phyloP scores from a whole-genome alignment of 2,797 vertebrate genomes.

The Clarias laeviceps region DNA sequence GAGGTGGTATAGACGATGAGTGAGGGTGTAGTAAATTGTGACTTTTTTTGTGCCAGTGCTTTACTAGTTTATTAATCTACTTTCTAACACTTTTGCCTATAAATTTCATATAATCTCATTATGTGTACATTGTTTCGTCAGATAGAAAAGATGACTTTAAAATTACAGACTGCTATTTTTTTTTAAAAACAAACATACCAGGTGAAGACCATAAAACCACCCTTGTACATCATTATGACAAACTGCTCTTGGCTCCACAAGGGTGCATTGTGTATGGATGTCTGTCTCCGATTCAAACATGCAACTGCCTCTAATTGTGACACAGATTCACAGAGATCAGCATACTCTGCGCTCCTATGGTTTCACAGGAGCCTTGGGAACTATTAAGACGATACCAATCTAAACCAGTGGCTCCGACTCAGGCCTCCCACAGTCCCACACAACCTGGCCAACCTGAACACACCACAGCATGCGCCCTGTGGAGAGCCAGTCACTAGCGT shows the following conservation, averaged over 20 bases:
- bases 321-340: slow-evolving; percentile 71
- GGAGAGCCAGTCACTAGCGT: slow-evolving; percentile 69
- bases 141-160: not conserved
- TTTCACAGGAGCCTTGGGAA: slow-evolving; percentile 75
- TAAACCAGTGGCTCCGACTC: slow-evolving; percentile 78
- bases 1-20: too few relatives aligned
- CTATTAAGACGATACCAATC: slow-evolving; percentile 84
- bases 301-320: slow-evolving; percentile 79
- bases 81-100: not conserved
- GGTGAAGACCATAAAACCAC: slow-evolving; percentile 1
- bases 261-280: slow-evolving; percentile 63
- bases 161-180: not conserved
- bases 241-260: slow-evolving; percentile 59
- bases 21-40: not conserved
- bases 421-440: slow-evolving; percentile 72
- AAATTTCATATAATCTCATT: not conserved
- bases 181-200: not conserved
- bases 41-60: too few relatives aligned
- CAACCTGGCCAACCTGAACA: slow-evolving; percentile 67
- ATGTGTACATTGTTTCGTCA: not conserved
- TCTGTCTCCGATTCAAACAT: slow-evolving; percentile 60
- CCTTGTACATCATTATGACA: not conserved
- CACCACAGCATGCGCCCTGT: slow-evolving; percentile 59
- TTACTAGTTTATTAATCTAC: not conserved
- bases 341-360: slow-evolving; percentile 79